Conservation (phyloP, 2,888 invertebrate species). For the Lycaena phlaeas region DNA sequence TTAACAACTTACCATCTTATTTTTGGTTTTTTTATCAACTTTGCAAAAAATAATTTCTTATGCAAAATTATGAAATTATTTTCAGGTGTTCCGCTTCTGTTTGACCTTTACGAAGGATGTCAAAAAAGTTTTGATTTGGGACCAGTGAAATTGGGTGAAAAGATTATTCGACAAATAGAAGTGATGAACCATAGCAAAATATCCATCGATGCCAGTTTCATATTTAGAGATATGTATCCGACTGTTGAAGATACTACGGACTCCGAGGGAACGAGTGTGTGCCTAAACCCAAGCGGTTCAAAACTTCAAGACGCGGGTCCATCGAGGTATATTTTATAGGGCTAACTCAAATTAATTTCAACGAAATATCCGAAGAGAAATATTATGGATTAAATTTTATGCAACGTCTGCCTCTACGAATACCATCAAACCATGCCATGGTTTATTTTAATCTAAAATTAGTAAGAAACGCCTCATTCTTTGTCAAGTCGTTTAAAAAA, state of each 20-base stretch:
- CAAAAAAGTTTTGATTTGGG: slow-evolving; percentile 60
- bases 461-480: too few species aligned
- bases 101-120: slow-evolving; percentile 61
- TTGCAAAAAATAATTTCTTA: too few species aligned
- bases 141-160: slow-evolving; percentile 63
- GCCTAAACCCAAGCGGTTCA: slow-evolving; percentile 34
- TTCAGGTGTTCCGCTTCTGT: slow-evolving; percentile 56
- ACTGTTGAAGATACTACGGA: slow-evolving; percentile 34
- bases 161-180: slow-evolving; percentile 60
- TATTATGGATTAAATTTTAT: too few species aligned
- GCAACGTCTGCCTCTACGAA: too few species aligned
- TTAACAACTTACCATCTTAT: too few species aligned
- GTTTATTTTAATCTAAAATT: too few species aligned
- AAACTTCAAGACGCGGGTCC: slow-evolving; percentile 26
- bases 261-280: slow-evolving; percentile 52
- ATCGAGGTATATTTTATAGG: slow-evolving; percentile 50
- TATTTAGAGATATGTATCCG: slow-evolving; percentile 63
- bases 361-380: too few species aligned
- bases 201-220: slow-evolving; percentile 65
- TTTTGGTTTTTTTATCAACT: too few species aligned
- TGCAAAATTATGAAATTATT: too few species aligned
- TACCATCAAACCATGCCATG: too few species aligned
- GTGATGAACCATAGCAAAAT: slow-evolving; percentile 74
- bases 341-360: too few species aligned
- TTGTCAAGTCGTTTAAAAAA: too few species aligned